Conservation (phyloP, 2,797 vertebrate species). For the Sebastes minor region DNA sequence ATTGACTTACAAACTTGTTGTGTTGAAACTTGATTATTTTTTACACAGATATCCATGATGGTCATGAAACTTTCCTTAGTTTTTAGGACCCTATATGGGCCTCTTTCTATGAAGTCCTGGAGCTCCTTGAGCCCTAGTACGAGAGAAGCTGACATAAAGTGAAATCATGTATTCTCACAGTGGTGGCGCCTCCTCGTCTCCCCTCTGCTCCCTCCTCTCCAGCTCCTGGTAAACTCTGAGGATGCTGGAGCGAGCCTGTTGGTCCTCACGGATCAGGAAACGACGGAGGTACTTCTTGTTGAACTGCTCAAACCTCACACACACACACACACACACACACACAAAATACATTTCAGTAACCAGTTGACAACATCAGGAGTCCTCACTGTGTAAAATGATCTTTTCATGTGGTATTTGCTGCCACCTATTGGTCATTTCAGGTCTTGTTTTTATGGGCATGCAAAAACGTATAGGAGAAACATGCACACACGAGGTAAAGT, state of each 20-base stretch:
- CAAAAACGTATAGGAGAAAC: not conserved
- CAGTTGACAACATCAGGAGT: not conserved
- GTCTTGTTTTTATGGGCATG: not conserved
- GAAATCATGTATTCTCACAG: constrained; percentile 29
- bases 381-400: not conserved
- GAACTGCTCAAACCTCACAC: constrained; percentile 82
- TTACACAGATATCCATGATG: not conserved
- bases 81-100: not conserved
- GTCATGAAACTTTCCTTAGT: not conserved
- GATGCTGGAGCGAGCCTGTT: constrained; percentile 85
- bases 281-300: constrained; percentile 87
- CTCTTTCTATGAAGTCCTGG: not conserved
- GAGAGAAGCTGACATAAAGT: not conserved
- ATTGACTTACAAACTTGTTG: not conserved
- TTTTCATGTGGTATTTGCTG: constrained; percentile 51
- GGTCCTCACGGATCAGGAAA: constrained; percentile 84
- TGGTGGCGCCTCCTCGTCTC: constrained; percentile 45
- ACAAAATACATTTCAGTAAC: not conserved
- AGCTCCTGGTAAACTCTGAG: constrained; percentile 88
- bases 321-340: constrained; percentile 5
- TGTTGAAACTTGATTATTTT: not conserved
- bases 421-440: constrained; percentile 56
- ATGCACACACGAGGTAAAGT: not conserved
- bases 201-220: constrained; percentile 77
- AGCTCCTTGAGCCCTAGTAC: not conserved